phyloP scores from a whole-genome alignment of 2,113 vertebrate species.

The Neolamprologus devosi region DNA sequence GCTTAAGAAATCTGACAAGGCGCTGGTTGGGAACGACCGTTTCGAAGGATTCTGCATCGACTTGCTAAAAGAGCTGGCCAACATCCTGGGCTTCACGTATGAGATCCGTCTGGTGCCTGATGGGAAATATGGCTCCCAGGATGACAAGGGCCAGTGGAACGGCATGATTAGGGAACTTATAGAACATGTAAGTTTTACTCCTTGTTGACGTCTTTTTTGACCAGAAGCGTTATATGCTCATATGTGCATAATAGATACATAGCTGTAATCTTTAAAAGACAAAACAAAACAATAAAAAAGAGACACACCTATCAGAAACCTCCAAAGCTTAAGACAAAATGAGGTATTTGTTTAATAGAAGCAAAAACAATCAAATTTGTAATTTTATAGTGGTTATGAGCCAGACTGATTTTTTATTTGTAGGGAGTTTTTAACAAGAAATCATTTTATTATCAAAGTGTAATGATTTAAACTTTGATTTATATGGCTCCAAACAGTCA shows the following conservation, averaged over 20 bases:
- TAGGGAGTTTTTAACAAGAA: background rate
- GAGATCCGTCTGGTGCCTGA: constrained; percentile 95
- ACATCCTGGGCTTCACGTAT: constrained; percentile 90
- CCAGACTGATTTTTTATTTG: background rate
- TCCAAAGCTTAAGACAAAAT: background rate
- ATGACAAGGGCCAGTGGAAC: constrained; percentile 98
- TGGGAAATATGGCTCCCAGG: constrained; percentile 90
- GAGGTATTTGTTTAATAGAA: background rate
- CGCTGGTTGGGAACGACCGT: constrained; percentile 89
- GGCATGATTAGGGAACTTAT: constrained; percentile 97
- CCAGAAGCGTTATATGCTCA: background rate
- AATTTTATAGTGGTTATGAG: background rate
- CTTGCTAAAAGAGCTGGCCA: constrained; percentile 89
- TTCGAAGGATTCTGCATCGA: constrained; percentile 98
- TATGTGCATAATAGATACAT: background rate
- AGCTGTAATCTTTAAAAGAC: background rate
- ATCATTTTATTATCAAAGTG: background rate
- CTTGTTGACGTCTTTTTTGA: background rate
- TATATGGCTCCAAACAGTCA: background rate
- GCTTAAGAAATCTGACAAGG: constrained; percentile 94
- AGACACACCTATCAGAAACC: background rate
- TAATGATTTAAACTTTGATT: background rate
- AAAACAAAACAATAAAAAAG: background rate
- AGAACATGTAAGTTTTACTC: constrained; percentile 86
- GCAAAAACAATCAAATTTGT: background rate